phyloP scores from a whole-genome alignment of 2,113 vertebrate genomes.

The Oreocharis arfaki region DNA sequence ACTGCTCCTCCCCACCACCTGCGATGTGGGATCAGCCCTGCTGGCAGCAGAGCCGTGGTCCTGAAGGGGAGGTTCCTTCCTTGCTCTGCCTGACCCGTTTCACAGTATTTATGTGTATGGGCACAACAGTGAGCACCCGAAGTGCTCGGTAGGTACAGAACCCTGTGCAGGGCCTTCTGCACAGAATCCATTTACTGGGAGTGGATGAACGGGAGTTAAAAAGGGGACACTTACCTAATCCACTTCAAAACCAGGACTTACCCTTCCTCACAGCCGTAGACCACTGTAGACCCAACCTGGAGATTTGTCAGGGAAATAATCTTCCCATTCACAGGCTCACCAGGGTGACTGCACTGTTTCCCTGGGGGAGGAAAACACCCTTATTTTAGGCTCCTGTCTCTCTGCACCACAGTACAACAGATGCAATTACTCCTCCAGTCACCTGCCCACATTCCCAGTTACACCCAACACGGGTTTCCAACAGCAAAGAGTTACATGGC shows the following conservation, averaged over 20 bases:
- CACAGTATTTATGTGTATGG: not conserved
- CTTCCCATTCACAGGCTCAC: slow-evolving; percentile 56
- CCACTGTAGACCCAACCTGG: slow-evolving; percentile 38
- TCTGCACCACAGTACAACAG: not conserved
- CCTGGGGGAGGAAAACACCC: slow-evolving; percentile 14
- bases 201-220: not conserved
- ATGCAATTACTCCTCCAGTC: not conserved
- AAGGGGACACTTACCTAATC: not conserved
- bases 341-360: slow-evolving; percentile 54
- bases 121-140: rapidly evolving
- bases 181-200: not conserved
- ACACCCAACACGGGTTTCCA: not conserved
- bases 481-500: not conserved
- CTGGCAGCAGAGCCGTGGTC: not conserved
- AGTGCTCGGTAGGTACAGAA: rapidly evolving
- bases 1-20: not conserved
- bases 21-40: not conserved
- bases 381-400: not conserved
- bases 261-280: slow-evolving; percentile 65
- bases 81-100: not conserved
- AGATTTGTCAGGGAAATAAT: not conserved
- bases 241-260: slow-evolving; percentile 26
- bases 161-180: not conserved
- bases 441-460: not conserved
- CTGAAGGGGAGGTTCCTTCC: not conserved